A percentile compares a stretch with the other conserved stretches of the same genome.
phyloP scores from a whole-genome alignment of 2,888 invertebrate species.

The Cerceris ruficornis region DNA sequence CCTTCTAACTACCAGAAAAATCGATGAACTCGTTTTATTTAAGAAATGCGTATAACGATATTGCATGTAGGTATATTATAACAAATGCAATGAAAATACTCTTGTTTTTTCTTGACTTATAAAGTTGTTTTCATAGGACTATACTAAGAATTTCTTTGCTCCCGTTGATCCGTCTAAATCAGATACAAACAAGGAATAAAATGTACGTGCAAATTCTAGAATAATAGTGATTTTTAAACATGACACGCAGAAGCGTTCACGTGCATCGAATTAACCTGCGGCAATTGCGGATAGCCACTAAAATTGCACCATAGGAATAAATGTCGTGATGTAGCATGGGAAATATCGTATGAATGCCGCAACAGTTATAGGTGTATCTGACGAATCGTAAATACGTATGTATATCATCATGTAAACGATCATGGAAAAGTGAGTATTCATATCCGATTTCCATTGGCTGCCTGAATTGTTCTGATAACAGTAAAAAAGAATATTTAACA shows the following conservation, averaged over 20 bases:
- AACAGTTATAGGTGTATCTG: conserved; percentile 10
- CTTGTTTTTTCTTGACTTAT: too few species aligned
- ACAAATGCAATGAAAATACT: too few species aligned
- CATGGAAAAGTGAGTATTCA: neutral
- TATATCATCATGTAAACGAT: neutral
- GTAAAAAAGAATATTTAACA: too few species aligned
- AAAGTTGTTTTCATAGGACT: too few species aligned
- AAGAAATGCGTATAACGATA: too few species aligned
- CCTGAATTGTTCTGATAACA: too few species aligned
- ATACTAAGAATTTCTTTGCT: neutral
- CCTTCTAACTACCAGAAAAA: too few species aligned
- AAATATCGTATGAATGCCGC: conserved; percentile 29
- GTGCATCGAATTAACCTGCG: conserved; percentile 49
- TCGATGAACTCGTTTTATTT: too few species aligned
- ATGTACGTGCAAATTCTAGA: conserved; percentile 11
- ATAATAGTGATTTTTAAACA: conserved; percentile 35
- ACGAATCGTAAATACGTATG: neutral
- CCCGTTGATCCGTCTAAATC: neutral
- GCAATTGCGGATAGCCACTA: conserved; percentile 39
- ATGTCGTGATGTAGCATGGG: conserved; percentile 44
- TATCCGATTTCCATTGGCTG: neutral
- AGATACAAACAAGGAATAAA: neutral
- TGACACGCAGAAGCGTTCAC: conserved; percentile 31
- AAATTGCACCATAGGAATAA: conserved; percentile 53
- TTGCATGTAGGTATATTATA: too few species aligned